Conservation (phyloP, 2,797 vertebrate species). For the Acanthiza pusilla region DNA sequence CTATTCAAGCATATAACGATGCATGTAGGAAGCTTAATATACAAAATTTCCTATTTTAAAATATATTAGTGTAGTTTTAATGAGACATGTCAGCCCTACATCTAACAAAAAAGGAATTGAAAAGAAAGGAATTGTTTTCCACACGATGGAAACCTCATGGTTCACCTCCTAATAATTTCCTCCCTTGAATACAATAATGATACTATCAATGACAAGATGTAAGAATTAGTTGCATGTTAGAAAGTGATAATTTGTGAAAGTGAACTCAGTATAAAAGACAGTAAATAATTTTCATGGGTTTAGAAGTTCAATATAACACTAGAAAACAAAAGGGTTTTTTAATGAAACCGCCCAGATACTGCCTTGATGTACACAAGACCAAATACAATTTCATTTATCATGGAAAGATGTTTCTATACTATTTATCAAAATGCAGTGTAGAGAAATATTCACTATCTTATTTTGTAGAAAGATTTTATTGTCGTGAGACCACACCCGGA, state of each 20-base stretch:
- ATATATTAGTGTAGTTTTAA: background rate
- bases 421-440: background rate
- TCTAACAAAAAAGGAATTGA: background rate
- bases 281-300: background rate
- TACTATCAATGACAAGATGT: background rate
- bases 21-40: background rate
- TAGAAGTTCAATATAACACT: background rate
- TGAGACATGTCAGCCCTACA: background rate
- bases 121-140: background rate
- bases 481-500: background rate
- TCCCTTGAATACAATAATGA: background rate
- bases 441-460: background rate
- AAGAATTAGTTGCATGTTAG: background rate
- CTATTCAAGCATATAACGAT: background rate
- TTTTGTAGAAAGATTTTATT: background rate
- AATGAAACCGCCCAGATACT: background rate
- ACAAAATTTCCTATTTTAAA: background rate
- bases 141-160: background rate
- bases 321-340: background rate
- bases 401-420: background rate
- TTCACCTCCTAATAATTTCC: background rate
- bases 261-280: background rate
- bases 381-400: background rate
- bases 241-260: background rate
- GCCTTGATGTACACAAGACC: background rate